Percentiles rank a stretch among this genome's conserved stretches.
Conservation (phyloP, 92 coral and sea anemone species). For the Phenganax subtilis region DNA sequence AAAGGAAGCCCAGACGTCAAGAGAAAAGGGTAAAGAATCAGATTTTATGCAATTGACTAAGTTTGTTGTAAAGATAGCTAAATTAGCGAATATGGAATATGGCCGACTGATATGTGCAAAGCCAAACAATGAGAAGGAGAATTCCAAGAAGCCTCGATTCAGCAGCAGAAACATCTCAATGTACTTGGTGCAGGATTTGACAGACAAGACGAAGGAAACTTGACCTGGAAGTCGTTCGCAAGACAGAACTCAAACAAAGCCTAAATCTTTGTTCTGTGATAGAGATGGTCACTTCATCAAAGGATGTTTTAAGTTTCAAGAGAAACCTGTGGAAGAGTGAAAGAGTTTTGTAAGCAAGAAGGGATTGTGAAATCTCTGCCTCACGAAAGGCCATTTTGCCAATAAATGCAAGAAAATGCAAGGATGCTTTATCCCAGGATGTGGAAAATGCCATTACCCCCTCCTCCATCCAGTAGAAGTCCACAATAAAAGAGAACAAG, state of each 20-base stretch:
- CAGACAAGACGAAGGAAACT: too few species aligned
- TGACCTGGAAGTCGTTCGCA: neutral
- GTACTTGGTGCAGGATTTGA: neutral
- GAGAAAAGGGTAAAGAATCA: too few species aligned
- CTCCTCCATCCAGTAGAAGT: neutral
- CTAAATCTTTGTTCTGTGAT: neutral
- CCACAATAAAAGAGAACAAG: neutral
- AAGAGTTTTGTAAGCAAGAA: neutral
- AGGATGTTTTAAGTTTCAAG: constrained; percentile 8
- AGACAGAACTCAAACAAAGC: neutral
- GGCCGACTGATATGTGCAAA: neutral
- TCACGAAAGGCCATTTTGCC: neutral
- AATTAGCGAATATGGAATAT: neutral
- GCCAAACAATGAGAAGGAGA: neutral
- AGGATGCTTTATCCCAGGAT: neutral
- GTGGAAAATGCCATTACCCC: neutral
- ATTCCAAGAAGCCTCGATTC: neutral
- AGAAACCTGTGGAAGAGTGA: neutral
- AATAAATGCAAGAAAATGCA: neutral
- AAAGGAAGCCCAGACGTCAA: too few species aligned
- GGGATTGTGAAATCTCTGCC: constrained; percentile 13
- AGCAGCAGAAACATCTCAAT: neutral
- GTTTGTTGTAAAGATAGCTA: neutral
- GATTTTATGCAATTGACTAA: neutral
- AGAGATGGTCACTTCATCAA: neutral